phyloP scores from a whole-genome alignment of 2,888 invertebrate genomes.

The Acleris sparsana region DNA sequence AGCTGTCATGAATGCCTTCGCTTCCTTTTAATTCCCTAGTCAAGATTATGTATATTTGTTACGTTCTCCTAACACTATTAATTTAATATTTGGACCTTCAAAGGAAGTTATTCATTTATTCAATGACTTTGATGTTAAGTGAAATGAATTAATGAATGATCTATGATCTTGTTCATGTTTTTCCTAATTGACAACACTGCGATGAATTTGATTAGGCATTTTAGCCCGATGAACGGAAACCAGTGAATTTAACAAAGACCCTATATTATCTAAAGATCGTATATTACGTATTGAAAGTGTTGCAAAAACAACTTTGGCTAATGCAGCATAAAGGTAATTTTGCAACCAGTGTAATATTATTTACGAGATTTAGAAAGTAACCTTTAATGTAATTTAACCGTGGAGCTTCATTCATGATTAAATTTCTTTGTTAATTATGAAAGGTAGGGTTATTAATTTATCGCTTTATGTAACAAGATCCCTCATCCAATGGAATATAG shows the following conservation, averaged over 20 bases:
- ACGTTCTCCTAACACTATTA: no score
- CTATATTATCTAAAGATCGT: not conserved
- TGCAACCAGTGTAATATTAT: not conserved
- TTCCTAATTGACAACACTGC: conserved; percentile 7
- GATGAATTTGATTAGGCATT: conserved; percentile 18
- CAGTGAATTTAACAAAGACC: conserved; percentile 18
- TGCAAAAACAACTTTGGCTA: not conserved
- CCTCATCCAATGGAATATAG: not conserved
- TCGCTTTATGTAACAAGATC: not conserved
- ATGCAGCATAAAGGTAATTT: not conserved
- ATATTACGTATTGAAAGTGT: not conserved
- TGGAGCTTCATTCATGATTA: conserved; percentile 12
- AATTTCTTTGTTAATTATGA: conserved; percentile 14
- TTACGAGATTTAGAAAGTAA: not conserved
- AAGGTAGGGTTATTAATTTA: conserved; percentile 10
- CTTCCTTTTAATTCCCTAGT: no score
- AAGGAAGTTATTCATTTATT: no score
- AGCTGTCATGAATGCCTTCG: no score
- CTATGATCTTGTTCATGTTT: not conserved
- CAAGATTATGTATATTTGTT: no score
- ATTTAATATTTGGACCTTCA: no score
- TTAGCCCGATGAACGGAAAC: conserved; percentile 10
- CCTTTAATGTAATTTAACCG: conserved; percentile 23
- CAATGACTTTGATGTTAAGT: no score
- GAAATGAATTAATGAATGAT: conserved; percentile 1